Evolutionary conservation across 2,888 invertebrate species (phyloP).

Genomic region (Cacoxenus indagator): DNA sequence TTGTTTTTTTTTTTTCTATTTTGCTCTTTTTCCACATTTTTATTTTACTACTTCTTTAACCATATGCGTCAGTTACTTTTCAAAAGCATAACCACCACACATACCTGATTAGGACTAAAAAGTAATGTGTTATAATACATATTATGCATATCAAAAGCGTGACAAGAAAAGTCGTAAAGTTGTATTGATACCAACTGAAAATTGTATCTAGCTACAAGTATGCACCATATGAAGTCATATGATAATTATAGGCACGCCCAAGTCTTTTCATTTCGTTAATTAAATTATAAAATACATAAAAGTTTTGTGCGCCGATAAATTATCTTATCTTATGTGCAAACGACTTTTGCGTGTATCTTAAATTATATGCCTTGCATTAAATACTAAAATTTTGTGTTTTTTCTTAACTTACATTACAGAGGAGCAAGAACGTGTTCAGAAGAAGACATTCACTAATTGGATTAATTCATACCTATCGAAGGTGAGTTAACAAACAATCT

Average conservation of each 20-base stretch:
- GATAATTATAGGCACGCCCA: constrained; percentile 28
- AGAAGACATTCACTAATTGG: constrained; percentile 99
- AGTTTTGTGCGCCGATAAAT: constrained; percentile 20
- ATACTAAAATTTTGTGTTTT: constrained; percentile 25
- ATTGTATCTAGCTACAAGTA: constrained; percentile 28
- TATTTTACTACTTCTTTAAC: constrained; percentile 15
- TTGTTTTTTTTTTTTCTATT: background rate
- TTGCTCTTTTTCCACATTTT: no score
- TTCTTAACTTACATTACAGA: constrained; percentile 88
- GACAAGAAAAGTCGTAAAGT: no score
- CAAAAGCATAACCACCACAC: background rate
- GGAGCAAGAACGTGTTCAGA: constrained; percentile 98
- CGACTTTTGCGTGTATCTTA: background rate
- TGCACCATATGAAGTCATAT: constrained; percentile 48
- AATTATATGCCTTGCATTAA: background rate
- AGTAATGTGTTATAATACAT: no score
- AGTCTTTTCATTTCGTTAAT: constrained; percentile 47
- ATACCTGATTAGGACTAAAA: background rate
- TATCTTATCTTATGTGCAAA: constrained; percentile 48
- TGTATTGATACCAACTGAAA: no score
- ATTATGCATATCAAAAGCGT: no score
- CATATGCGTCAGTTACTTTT: background rate
- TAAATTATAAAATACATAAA: constrained; percentile 44
- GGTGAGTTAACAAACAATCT: constrained; percentile 74
- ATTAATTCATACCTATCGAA: constrained; percentile 97